These are phyloP conservation scores for Mimachlamys varia DNA, from an alignment of 2,888 invertebrate genomes.

Conservation along the genomic window DNA sequence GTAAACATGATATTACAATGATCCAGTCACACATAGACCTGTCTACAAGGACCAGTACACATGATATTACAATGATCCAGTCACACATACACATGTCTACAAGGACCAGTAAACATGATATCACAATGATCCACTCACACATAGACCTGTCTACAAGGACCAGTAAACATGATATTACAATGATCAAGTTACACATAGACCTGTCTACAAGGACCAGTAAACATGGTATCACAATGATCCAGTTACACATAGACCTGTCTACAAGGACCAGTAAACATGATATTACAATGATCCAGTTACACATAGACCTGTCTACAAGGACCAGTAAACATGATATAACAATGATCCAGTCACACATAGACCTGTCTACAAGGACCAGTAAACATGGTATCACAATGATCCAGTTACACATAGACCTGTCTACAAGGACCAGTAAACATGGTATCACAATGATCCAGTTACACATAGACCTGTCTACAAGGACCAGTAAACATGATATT, in stretches of 20 bases:
- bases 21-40: background rate
- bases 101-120: background rate
- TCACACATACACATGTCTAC: background rate
- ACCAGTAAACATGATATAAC: background rate
- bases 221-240: background rate
- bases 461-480: background rate
- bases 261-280: background rate
- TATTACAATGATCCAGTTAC: background rate
- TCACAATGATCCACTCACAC: background rate
- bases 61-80: background rate
- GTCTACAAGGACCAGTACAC: background rate
- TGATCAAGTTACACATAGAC: background rate
- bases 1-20: background rate
- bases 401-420: background rate
- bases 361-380: background rate
- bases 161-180: background rate
- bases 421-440: background rate
- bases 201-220: constrained; percentile 7
- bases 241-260: background rate
- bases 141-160: background rate
- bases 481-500: too few species aligned
- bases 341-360: background rate
- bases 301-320: background rate
- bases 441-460: background rate
- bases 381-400: background rate